Base-by-base conservation (phyloP, 2,797 vertebrate genomes). In the Bovichtus variegatus region DNA sequence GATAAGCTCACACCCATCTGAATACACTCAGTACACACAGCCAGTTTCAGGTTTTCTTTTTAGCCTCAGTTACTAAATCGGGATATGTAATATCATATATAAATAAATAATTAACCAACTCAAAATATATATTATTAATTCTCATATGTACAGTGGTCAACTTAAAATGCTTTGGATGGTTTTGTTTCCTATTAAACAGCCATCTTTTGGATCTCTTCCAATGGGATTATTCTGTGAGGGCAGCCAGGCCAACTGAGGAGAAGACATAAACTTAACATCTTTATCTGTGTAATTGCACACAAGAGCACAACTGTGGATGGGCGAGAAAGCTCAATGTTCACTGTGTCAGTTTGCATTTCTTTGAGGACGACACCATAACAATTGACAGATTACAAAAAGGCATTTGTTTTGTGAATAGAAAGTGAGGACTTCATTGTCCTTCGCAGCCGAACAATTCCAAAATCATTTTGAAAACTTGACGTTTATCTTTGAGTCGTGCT, bases 211-310 rank as follows among this genome's bases (percentile, higher is more conserved):
- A 82, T 79, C 31, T 62, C 40, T 16, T 86, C 76, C 84, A 76
- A 9, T 23, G 6, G 40, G 75, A 83, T 88, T 74, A 78, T 63
- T 82, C 66, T 67, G 68, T 73, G 76, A 82, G 67, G 82, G 62
- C 75, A 74, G 70, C 41, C 60, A 60, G 78, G 84, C 77, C 76
- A 89, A 66, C 68, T 85, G 70, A 90, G 70, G 76, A 82, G 70
- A 79, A 80, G 83, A 84, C 78, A 92, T 94, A 94, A 94, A 94
- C 76, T 65, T 80, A 46, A 75, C 71, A 84, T 91, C 84, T 91
- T 91, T 93, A 93, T 94, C 86, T 85, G 65, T 80, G 78, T 78
- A 76, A 83, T 65, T 83, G 88, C 78, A 79, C 76, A 84, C 76
- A 87, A 78, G 76, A 87, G 81, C 74, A 23, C 66, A 51, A 81